Evolutionary conservation across 2,888 invertebrate genomes (phyloP).

Genomic region (Acanthopleura granulata): DNA sequence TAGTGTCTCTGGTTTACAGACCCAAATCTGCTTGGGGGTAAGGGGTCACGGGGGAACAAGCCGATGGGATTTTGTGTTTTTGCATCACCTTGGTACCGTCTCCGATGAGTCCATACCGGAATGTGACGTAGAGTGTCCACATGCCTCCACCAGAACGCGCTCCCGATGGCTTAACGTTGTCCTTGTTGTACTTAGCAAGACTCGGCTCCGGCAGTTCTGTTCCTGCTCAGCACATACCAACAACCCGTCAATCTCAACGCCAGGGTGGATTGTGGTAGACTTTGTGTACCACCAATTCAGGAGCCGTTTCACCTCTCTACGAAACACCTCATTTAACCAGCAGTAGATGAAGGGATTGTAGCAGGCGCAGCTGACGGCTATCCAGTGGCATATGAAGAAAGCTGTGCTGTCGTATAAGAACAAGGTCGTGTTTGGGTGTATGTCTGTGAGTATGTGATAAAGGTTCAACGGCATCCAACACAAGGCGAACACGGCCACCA

Average conservation of each 20-base stretch:
- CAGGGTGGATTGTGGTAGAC: constrained; percentile 44
- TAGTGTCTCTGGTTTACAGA: no score
- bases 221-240: constrained; percentile 13
- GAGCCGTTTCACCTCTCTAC: constrained; percentile 61
- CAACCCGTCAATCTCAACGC: constrained; percentile 42
- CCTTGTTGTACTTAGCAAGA: neutral
- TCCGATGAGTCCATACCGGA: constrained; percentile 6
- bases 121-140: neutral
- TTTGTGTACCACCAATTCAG: constrained; percentile 56
- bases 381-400: constrained; percentile 70
- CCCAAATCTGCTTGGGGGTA: no score
- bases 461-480: constrained; percentile 72
- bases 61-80: no score
- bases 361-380: constrained; percentile 71
- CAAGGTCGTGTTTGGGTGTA: constrained; percentile 56
- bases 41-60: no score
- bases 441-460: constrained; percentile 69
- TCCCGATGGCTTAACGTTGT: neutral
- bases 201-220: neutral
- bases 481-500: constrained; percentile 69
- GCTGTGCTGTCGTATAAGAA: constrained; percentile 65
- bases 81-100: neutral
- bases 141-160: neutral
- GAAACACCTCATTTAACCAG: constrained; percentile 71
- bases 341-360: constrained; percentile 72